Evolutionary conservation across 2,113 vertebrate genomes (phyloP).

Genomic region (Ahaetulla prasina): DNA sequence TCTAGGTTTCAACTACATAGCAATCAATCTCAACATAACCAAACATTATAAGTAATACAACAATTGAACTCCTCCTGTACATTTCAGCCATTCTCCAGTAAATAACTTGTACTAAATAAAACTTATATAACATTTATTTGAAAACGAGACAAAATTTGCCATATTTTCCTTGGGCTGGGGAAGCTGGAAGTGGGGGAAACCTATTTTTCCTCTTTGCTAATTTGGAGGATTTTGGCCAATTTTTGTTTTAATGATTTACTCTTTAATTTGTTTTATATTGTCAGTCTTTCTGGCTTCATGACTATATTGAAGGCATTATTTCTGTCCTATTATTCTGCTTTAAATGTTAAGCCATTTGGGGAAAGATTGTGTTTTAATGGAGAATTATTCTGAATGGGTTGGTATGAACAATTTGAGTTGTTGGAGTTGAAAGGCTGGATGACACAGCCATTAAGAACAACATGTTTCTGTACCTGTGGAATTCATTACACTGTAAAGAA

Average conservation of each 20-base stretch:
- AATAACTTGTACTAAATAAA: slow-evolving; percentile 13
- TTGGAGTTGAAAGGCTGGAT: not conserved
- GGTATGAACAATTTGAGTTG: not conserved
- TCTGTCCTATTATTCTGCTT: not conserved
- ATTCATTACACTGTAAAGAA: not conserved
- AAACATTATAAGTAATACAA: not conserved
- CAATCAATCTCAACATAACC: not conserved
- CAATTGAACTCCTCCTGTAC: slow-evolving; percentile 32
- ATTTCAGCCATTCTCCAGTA: slow-evolving; percentile 32
- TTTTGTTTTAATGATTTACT: not conserved
- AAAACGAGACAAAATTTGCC: not conserved
- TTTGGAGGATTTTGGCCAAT: not conserved
- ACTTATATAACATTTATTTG: not conserved
- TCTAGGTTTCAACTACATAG: not conserved
- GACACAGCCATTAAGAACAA: not conserved
- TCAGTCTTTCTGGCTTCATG: not conserved
- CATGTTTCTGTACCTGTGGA: not conserved
- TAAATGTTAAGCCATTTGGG: not conserved
- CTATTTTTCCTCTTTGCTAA: not conserved
- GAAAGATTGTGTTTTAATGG: not conserved
- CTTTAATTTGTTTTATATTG: not conserved
- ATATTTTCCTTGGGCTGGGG: not conserved
- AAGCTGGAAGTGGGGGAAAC: not conserved
- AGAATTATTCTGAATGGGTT: not conserved
- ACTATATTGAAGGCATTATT: not conserved